Percentiles rank a stretch among this genome's conserved stretches.
Conservation (phyloP, 2,888 invertebrate species). For the Cecidostiba fungosa region DNA sequence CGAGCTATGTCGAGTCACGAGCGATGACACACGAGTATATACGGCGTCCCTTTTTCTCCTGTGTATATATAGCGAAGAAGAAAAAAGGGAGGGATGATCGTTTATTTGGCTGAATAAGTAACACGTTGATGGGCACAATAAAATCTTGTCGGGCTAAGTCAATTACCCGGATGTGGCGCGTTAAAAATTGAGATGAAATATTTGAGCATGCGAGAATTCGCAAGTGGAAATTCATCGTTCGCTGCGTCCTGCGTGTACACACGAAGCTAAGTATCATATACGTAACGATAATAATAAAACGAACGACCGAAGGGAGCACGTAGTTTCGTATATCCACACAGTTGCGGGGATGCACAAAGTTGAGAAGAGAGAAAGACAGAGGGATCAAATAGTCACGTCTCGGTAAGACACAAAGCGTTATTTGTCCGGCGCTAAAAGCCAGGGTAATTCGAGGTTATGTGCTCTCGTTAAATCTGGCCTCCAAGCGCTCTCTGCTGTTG, state of each 20-base stretch:
- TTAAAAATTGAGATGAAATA: background rate
- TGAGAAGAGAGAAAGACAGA: background rate
- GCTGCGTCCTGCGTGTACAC: background rate
- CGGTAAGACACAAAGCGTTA: conserved; percentile 23
- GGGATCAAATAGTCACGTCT: background rate
- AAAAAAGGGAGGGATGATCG: background rate
- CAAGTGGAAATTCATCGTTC: background rate
- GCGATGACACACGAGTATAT: background rate
- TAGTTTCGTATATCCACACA: background rate
- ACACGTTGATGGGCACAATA: background rate
- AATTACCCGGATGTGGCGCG: background rate
- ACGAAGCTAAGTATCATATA: background rate
- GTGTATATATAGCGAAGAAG: background rate
- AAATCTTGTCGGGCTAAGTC: background rate
- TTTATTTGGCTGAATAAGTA: background rate
- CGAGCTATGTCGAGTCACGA: background rate
- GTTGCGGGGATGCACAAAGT: background rate
- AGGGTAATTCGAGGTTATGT: conserved; percentile 24
- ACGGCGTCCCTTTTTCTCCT: background rate
- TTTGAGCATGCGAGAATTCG: background rate
- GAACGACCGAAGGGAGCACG: background rate
- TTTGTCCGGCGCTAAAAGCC: conserved; percentile 28
- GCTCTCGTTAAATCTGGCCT: conserved; percentile 36
- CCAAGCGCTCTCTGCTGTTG: background rate
- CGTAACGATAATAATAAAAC: background rate